Percentiles rank a stretch among this genome's conserved stretches.
Conservation (phyloP, 2,113 vertebrate species). For the Entomyzon cyanotis region DNA sequence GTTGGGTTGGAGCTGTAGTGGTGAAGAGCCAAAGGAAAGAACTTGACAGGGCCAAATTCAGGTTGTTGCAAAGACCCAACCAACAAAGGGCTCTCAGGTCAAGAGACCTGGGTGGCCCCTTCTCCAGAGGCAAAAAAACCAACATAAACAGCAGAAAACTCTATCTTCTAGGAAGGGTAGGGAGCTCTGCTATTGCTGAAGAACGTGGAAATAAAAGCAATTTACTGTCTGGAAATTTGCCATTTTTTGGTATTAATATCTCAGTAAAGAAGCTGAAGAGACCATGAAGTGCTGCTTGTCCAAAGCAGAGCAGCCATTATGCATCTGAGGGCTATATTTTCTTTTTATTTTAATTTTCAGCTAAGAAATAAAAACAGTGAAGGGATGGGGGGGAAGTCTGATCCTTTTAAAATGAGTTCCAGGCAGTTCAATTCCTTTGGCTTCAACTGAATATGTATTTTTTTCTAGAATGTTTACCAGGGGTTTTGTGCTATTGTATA, state of each 20-base stretch:
- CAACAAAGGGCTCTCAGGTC: not conserved
- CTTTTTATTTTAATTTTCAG: not conserved
- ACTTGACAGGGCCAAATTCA: not conserved
- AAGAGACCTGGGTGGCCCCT: not conserved
- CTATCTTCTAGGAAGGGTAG: not conserved
- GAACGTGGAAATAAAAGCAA: not conserved
- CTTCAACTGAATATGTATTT: not conserved
- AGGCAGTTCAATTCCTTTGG: not conserved
- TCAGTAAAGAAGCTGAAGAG: constrained; percentile 71
- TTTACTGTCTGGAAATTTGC: not conserved
- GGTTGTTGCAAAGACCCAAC: not conserved
- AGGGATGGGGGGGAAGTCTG: fast-evolving
- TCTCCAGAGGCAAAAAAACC: not conserved
- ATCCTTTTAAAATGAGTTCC: not conserved
- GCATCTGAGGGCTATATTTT: constrained; percentile 60
- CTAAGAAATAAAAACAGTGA: not conserved
- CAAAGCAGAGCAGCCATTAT: constrained; percentile 73
- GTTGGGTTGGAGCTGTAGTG: not conserved
- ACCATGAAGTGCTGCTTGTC: constrained; percentile 70
- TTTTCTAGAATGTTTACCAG: not conserved
- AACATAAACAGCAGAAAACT: not conserved
- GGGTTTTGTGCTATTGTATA: not conserved
- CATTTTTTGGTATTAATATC: not conserved
- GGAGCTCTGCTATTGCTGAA: not conserved
- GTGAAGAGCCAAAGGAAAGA: not conserved